Percentiles rank a stretch among this genome's conserved stretches.
Conservation (phyloP, 1,140 invertebrate species). For the Drosophila parvula region DNA sequence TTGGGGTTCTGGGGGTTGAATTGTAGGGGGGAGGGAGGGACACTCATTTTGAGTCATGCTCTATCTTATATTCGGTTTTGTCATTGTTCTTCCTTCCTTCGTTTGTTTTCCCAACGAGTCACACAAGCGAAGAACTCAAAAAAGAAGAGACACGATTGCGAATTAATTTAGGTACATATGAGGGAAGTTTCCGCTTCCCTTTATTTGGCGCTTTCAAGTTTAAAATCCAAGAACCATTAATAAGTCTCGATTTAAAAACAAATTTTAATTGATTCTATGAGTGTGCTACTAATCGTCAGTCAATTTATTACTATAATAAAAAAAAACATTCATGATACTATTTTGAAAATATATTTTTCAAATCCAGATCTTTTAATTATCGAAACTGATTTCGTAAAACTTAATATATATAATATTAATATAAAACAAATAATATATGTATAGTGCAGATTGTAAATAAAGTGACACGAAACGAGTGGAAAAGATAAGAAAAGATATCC, state of each 20-base stretch:
- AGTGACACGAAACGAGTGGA: not conserved
- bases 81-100: conserved; percentile 36
- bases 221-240: no score
- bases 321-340: no score
- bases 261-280: not conserved
- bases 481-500: not conserved
- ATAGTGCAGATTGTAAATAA: not conserved
- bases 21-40: not conserved
- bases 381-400: no score
- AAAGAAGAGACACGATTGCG: not conserved
- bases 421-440: no score
- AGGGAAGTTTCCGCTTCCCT: not conserved
- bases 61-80: conserved; percentile 39
- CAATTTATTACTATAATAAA: no score
- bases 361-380: not conserved
- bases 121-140: not conserved
- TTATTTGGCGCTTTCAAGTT: not conserved
- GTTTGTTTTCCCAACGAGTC: conserved; percentile 21
- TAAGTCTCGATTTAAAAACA: not conserved
- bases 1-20: conserved; percentile 15
- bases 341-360: not conserved
- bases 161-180: not conserved
- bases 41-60: conserved; percentile 65
- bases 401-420: no score
- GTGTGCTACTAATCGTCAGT: not conserved